phyloP scores from a whole-genome alignment of 1,140 invertebrate genomes.

The Drosophila repleta region DNA sequence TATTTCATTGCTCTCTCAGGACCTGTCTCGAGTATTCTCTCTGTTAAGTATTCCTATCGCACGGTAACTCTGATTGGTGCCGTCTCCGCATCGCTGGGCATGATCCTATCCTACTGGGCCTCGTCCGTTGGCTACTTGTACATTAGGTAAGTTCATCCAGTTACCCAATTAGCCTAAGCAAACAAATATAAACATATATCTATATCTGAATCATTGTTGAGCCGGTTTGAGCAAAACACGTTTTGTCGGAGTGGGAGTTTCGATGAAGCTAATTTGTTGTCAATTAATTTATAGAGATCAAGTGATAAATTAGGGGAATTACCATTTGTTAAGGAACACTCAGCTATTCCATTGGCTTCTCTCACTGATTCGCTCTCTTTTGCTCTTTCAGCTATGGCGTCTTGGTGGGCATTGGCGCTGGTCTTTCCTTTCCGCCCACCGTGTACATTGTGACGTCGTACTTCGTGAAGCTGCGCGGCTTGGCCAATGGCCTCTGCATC shows the following conservation, averaged over 20 bases:
- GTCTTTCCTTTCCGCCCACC: conserved; percentile 92
- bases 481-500: conserved; percentile 95
- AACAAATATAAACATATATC: no score
- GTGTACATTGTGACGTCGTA: conserved; percentile 96
- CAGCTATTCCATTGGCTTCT: conserved; percentile 12
- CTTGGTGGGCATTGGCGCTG: conserved; percentile 91
- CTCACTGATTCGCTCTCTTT: conserved; percentile 48
- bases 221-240: not conserved
- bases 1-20: conserved; percentile 85
- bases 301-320: no score
- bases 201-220: not conserved
- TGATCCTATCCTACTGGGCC: conserved; percentile 93
- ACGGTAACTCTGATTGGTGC: conserved; percentile 94
- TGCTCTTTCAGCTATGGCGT: conserved; percentile 88
- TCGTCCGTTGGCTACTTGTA: conserved; percentile 90
- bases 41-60: conserved; percentile 95
- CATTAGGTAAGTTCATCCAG: conserved; percentile 86
- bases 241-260: not conserved
- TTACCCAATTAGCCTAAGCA: not conserved
- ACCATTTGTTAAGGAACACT: no score
- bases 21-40: conserved; percentile 94
- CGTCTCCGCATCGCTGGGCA: conserved; percentile 91
- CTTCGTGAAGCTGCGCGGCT: conserved; percentile 91
- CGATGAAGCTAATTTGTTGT: not conserved
- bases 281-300: no score